Base-by-base conservation (phyloP, 2,888 invertebrate genomes). In the Empis livida region DNA sequence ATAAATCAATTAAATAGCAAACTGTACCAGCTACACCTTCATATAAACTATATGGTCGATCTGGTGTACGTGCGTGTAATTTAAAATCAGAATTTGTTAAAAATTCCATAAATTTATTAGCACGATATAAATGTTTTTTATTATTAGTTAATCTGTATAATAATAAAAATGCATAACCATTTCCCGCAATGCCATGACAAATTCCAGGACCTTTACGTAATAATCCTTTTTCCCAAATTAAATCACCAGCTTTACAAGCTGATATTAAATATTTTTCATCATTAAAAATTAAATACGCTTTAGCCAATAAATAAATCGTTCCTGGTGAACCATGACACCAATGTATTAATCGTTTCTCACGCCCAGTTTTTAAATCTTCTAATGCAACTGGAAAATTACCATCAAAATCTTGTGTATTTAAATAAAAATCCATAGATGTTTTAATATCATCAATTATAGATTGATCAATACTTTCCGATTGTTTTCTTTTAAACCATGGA, bases 301-400 rank as follows among this genome's bases (percentile, higher is more conserved):
- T 84, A 2, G 87, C 87, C n/a, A 48, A 38, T 32, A 89, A 64
- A 60, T 89, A 91, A 9, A 90, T 72, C 1, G 80, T 77, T 1
- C 91, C 91, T 10, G 88, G 82, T 10, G 88, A 88, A 0, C 92
- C 92, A 62, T 92, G 91, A 63, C 92, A 92, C 92, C 91, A 91
- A 61, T 92, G 91, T 0, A 91, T 77, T 11, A 91, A 68, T 51
- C 86, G 82, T 49, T 86, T 80, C 11, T 68, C 64, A 13, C 66
- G 56, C 4, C 76, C 74, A 39, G 64, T 64, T 35, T 71, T 59
- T 6, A 73, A 70, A 44, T 82, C 68, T 62, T 89, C 86, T 62
- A 82, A 73, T 5, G 84, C 82, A 54, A 82, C 79, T 0, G 86
- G 83, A 66, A 84, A 84, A 63, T 87, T 87, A 0, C 85, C 87